phyloP scores from a whole-genome alignment of 92 coral and sea anemone species.

The Zoanthus sociatus region DNA sequence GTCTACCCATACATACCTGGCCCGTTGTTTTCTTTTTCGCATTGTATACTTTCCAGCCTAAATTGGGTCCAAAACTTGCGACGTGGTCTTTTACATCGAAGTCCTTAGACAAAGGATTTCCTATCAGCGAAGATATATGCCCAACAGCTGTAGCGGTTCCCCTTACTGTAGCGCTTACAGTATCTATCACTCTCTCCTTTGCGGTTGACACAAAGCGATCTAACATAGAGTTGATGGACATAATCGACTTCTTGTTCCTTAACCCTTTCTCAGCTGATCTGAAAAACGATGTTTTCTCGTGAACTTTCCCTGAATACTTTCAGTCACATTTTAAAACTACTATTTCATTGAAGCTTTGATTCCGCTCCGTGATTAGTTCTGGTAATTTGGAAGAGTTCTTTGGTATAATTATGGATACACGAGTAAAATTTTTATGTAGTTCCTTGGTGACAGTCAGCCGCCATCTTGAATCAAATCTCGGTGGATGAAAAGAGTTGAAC shows the following conservation, averaged over 20 bases:
- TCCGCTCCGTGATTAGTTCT: conserved; percentile 9
- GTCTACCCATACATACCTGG: conserved; percentile 67
- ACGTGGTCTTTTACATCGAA: conserved; percentile 88
- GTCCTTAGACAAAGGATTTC: conserved; percentile 93
- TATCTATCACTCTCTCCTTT: conserved; percentile 57
- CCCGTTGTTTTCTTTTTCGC: conserved; percentile 93
- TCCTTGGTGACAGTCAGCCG: conserved; percentile 66
- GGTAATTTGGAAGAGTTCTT: conserved; percentile 18
- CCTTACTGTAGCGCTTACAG: conserved; percentile 75
- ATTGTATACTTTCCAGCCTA: conserved; percentile 93
- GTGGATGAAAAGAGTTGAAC: background rate
- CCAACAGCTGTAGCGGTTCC: conserved; percentile 91
- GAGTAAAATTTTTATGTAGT: conserved; percentile 54
- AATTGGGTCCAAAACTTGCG: conserved; percentile 97
- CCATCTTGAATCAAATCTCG: conserved; percentile 57
- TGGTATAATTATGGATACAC: conserved; percentile 16
- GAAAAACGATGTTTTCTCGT: conserved; percentile 1
- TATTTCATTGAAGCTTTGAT: background rate
- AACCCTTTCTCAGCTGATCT: background rate
- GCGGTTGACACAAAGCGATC: conserved; percentile 50
- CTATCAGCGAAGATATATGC: conserved; percentile 88
- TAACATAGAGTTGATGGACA: conserved; percentile 41
- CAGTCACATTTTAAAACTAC: background rate
- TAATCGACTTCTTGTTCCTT: background rate
- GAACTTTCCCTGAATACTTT: background rate